Base-by-base conservation (phyloP, 2,888 invertebrate species). In the Maniola hyperantus region DNA sequence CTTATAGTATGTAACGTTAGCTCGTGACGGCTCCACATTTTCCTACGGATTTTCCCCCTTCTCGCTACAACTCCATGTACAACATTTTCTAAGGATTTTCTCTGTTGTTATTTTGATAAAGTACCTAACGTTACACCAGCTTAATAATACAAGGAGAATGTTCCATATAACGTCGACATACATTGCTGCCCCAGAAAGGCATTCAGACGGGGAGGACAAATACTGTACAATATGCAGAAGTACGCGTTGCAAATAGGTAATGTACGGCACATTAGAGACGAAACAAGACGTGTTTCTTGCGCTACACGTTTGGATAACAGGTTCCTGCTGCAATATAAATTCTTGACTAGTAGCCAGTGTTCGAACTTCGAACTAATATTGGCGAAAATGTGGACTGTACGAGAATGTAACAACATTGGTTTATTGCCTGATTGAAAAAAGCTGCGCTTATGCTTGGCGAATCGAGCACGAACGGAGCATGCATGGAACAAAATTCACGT, bases 161-260 rank as follows among this genome's bases (percentile, higher is more conserved):
- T 61, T 42, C 11, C 33, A 51, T 51, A 65, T 53, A 53, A 20
- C 26, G 64, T 26, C 58, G 58, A 51, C 65, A 42, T 58, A 65
- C 65, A 65, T 65, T 59, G 58, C 65, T 63, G 65, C 20, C 62
- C 53, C 34, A 62, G 68, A 68, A 68, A 68, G 58, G 62, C 65
- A 65, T 62, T 68, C 62, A 51, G 33, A 58, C 46, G 26, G 20
- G 57, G 26, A 44, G 15, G 48, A 63, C 53, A 54, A 65, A 48
- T 54, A 59, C 58, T 50, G 42, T 51, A 65, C 64, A 65, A 59
- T 65, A 65, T 65, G 65, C 51, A 58, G 58, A 51, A 64, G 33
- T 58, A n/a, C 57, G 26, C 48, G 58, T 33, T 51, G 58, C 58
- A 58, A 48, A 65, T 65, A 44, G 36, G 39, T 46, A 51, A 59